Base-by-base conservation (phyloP, 2,888 invertebrate species). In the Pristionchus mayeri region DNA sequence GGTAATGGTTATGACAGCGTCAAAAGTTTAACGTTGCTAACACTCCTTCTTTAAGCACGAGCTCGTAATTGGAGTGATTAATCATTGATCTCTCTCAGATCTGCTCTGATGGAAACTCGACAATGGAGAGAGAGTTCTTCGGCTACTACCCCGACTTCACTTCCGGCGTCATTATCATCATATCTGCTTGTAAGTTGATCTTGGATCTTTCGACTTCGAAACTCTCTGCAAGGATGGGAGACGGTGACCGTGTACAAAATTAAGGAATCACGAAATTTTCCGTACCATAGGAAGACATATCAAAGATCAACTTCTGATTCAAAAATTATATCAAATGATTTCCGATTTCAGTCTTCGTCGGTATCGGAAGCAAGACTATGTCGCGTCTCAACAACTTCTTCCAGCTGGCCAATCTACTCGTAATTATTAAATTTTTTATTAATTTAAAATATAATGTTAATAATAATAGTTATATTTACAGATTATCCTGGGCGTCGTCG, bases 401-500 rank as follows among this genome's bases (percentile, higher is more conserved):
- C 84, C 37, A 67, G 40, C 18, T 84, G 21, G 71, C 84, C 18
- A 84, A 84, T 54, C n/a, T 84, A 34, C 34, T 84, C 16, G 84
- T 84, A 30, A 37, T 6, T 84, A n/a, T 40, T 63, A 3, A 63
- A 57, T 2, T 3, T 9, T 63, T 34, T 11, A 24, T 24, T 27
- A 27, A 27, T 57, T 57, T 3, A 63, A n/a, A 16, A 63, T 34
- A 13, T 6, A 44, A n/a, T 34, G 54, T 21, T 21, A 54, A 54
- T 2, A 54, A 40, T n/a, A 71, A 40, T 40, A 63, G 4, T n/a
- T 40, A 2, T 40, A 40, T 16, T 27, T 81, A 11, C 48, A 80
- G 85, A 80, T 85, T 3, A 85, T 86, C 48, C 44, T 85, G 3
- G 83, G 76, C 37, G 85, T 87, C 21, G 79, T 86, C 30, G 78